Base-by-base conservation (phyloP, 1,140 invertebrate genomes). In the Dendroctonus valens region DNA sequence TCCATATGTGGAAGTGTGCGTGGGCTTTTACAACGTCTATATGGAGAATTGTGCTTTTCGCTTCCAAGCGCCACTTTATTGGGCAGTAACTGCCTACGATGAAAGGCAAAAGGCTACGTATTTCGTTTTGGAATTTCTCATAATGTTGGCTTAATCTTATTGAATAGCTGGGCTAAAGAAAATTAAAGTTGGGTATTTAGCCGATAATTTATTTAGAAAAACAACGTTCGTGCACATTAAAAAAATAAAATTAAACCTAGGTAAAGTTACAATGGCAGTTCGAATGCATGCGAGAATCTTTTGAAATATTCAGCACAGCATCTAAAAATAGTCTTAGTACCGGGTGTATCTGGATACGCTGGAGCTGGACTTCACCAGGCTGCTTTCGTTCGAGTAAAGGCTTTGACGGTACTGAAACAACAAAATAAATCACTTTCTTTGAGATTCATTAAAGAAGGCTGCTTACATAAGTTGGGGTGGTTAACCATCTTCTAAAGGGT, bases 401-500 rank as follows among this genome's bases (percentile, higher is more conserved):
- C 41, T 62, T 39, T 68, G 66, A 14, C 66, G 52, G 38, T 57
- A 68, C 66, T 68, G 54, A 41, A 68, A 68, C 8, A 38, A 52
- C 53, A 0, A 0, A 38, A 38, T 55, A 0, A 38, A 4, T 55
- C 39, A 55, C 11, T 40, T 39, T 5, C 2, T 15, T 4, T 2
- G 7, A 61, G 3, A 11, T 2, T n/a, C 3, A 26, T 7, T 61
- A 44, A 44, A 46, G 5, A 14, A 51, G 5, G 41, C 40, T 52
- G 59, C 64, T 65, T 59, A 65, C 57, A 42, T 42, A 52, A 6
- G 49, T 26, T 44, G 66, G 66, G 3, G 66, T 58, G 12, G 66
- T 62, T 42, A 71, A 53, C 67, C 53, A 71, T 46, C 70, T 59
- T 50, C 70, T 68, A 42, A 68, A 69, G 12, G 70, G 66, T 51